Evolutionary conservation across 2,797 vertebrate genomes (phyloP).

Genomic region (Danio jaintianensis): DNA sequence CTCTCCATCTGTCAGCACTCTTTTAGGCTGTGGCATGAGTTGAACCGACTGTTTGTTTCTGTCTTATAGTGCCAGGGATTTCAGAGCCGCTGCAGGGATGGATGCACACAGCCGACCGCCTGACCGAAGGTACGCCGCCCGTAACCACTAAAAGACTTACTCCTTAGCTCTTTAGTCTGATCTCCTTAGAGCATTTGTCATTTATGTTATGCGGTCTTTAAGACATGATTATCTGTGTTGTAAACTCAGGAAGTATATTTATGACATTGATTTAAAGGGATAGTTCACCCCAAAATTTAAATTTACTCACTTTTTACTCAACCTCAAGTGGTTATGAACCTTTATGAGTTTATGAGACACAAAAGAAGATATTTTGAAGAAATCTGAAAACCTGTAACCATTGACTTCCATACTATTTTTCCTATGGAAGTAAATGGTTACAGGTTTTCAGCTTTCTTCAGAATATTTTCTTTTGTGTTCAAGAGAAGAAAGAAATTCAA

Average conservation of each 20-base stretch:
- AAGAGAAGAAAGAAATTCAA: too few relatives aligned
- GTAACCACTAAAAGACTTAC: slow-evolving; percentile 9
- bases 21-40: slow-evolving; percentile 14
- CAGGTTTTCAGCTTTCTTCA: too few relatives aligned
- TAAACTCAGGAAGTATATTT: background rate
- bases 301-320: too few relatives aligned
- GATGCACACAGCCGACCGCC: slow-evolving; percentile 72
- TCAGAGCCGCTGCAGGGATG: slow-evolving; percentile 72
- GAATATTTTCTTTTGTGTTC: too few relatives aligned
- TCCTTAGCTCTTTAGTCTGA: background rate
- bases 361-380: too few relatives aligned
- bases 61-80: slow-evolving; percentile 69
- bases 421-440: too few relatives aligned
- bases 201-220: background rate
- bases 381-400: too few relatives aligned
- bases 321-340: too few relatives aligned
- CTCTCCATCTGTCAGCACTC: slow-evolving; percentile 50
- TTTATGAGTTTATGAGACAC: too few relatives aligned
- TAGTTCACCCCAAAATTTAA: too few relatives aligned
- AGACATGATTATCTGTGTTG: background rate
- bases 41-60: slow-evolving; percentile 61
- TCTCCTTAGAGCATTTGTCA: background rate
- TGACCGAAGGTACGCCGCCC: slow-evolving; percentile 72
- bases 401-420: too few relatives aligned
- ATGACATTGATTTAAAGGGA: too few relatives aligned